A percentile compares a stretch with the other conserved stretches of the same genome.
Conservation (phyloP, 2,797 vertebrate species). For the Prunella strophiata region DNA sequence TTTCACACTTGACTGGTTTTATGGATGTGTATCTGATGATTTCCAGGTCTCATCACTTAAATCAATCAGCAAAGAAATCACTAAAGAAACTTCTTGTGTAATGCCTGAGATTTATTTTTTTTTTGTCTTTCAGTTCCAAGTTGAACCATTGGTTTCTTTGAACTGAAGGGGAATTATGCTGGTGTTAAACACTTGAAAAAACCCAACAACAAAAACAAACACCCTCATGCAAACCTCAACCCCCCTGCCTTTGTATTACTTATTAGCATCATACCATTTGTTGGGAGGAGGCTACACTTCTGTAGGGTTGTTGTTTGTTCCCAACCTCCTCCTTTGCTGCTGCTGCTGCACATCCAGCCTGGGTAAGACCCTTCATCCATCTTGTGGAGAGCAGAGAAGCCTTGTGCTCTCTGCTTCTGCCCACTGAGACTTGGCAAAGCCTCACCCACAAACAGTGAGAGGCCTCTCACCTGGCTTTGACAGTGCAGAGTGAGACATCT, state of each 20-base stretch:
- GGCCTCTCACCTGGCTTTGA: not conserved
- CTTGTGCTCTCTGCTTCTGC: not conserved
- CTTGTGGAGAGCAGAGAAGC: not conserved
- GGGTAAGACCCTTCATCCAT: not conserved
- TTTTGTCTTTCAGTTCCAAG: not conserved
- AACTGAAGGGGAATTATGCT: not conserved
- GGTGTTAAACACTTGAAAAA: not conserved
- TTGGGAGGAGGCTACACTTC: not conserved
- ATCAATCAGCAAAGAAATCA: not conserved
- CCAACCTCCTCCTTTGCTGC: not conserved
- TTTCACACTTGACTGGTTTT: not conserved
- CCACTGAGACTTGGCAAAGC: not conserved
- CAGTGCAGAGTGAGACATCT: not conserved
- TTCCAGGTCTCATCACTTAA: not conserved
- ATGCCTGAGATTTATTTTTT: not conserved
- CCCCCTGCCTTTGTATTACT: not conserved
- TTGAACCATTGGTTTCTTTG: not conserved
- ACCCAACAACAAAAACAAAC: not conserved
- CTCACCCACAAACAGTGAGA: not conserved
- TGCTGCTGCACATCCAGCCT: not conserved
- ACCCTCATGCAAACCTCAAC: not conserved
- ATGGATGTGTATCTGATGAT: not conserved
- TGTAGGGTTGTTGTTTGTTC: not conserved
- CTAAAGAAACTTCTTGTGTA: not conserved
- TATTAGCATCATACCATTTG: not conserved